phyloP scores from a whole-genome alignment of 2,888 invertebrate species.

The Spilosoma lubricipeda region DNA sequence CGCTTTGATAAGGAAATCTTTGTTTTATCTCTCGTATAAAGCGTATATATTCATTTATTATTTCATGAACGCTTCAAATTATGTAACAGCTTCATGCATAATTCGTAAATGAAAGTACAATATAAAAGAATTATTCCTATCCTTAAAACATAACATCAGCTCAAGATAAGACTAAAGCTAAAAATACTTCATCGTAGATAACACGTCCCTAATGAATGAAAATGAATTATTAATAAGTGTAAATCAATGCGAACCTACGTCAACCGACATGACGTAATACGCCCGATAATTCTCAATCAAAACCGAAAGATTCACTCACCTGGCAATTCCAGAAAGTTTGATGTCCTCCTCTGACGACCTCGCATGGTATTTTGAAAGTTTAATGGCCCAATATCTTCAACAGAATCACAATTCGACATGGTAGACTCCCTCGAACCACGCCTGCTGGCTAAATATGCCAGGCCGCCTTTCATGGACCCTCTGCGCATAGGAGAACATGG shows the following conservation, averaged over 20 bases:
- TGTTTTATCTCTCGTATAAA: background rate
- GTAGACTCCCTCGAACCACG: conserved; percentile 94
- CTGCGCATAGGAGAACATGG: conserved; percentile 89
- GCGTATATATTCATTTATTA: conserved; percentile 2
- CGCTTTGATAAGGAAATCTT: conserved; percentile 3
- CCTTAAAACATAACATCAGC: background rate
- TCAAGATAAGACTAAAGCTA: conserved; percentile 5
- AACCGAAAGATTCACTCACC: conserved; percentile 82
- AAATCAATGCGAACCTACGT: conserved; percentile 39
- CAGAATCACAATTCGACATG: conserved; percentile 88
- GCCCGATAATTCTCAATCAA: conserved; percentile 23
- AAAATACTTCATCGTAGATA: conserved; percentile 8
- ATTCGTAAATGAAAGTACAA: background rate
- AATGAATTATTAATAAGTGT: conserved; percentile 39
- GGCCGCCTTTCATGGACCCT: conserved; percentile 89
- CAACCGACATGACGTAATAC: conserved; percentile 27
- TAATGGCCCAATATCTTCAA: conserved; percentile 92
- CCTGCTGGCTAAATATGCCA: conserved; percentile 94
- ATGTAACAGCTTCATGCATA: background rate
- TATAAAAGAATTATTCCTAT: background rate
- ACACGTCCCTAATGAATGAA: conserved; percentile 24
- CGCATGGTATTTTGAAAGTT: conserved; percentile 93
- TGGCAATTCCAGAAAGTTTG: conserved; percentile 94
- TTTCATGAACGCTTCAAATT: background rate
- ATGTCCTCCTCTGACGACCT: conserved; percentile 92